These are phyloP conservation scores for Scomber scombrus DNA, from an alignment of 2,113 vertebrate species.

Conservation along the genomic window DNA sequence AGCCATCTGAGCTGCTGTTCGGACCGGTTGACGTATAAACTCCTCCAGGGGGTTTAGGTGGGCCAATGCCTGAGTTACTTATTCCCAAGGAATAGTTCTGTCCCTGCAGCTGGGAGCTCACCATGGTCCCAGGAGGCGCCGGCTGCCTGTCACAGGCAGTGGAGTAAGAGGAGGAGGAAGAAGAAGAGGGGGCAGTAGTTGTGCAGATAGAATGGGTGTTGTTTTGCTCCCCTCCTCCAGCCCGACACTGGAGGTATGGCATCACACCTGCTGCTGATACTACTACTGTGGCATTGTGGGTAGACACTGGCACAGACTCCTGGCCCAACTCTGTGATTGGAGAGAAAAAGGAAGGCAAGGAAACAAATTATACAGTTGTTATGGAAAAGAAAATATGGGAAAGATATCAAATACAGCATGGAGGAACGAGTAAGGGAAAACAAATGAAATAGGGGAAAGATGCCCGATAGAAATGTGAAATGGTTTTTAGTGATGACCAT, in stretches of 20 bases:
- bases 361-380: background rate
- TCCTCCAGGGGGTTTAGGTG: slow-evolving; percentile 75
- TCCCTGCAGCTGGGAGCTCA: slow-evolving; percentile 76
- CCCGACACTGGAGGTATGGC: slow-evolving; percentile 88
- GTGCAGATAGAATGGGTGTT: slow-evolving; percentile 57
- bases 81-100: slow-evolving; percentile 85
- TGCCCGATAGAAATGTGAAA: slow-evolving; percentile 34
- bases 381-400: background rate
- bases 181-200: slow-evolving; percentile 35
- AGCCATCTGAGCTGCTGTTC: slow-evolving; percentile 74
- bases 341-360: background rate
- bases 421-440: slow-evolving; percentile 25
- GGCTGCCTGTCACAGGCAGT: slow-evolving; percentile 84
- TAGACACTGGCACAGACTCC: slow-evolving; percentile 81
- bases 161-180: slow-evolving; percentile 56
- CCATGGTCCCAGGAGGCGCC: slow-evolving; percentile 72
- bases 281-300: slow-evolving; percentile 77
- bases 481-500: slow-evolving; percentile 53
- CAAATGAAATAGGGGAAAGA: slow-evolving; percentile 39
- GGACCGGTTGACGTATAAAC: slow-evolving; percentile 69
- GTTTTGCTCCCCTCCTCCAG: slow-evolving; percentile 75
- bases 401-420: background rate
- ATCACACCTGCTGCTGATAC: slow-evolving; percentile 85
- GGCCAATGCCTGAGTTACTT: slow-evolving; percentile 77
- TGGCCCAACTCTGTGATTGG: slow-evolving; percentile 76